Conservation (phyloP, 2,888 invertebrate genomes). For the Mimachlamys varia region DNA sequence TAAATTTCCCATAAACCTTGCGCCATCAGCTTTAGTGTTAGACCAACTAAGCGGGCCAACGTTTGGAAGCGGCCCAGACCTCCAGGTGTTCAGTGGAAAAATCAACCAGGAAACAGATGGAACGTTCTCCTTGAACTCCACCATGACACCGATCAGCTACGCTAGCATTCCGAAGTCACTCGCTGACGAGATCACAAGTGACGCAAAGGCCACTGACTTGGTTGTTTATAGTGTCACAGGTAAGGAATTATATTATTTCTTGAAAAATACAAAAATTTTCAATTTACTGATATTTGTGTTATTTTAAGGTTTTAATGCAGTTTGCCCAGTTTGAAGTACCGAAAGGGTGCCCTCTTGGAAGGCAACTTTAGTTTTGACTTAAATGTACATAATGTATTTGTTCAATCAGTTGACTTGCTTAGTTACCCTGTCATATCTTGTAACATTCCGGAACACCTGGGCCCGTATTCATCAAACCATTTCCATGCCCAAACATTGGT, state of each 20-base stretch:
- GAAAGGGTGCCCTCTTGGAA: too few species aligned
- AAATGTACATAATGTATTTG: too few species aligned
- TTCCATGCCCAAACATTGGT: too few species aligned
- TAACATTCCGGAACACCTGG: too few species aligned
- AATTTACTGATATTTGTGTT: too few species aligned
- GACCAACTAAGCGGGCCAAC: neutral
- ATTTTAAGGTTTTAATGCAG: too few species aligned
- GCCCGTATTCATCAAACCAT: too few species aligned
- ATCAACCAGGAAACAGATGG: neutral
- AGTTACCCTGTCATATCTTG: too few species aligned
- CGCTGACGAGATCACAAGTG: neutral
- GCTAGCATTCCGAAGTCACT: neutral
- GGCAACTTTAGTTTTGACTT: too few species aligned
- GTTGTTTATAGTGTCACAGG: neutral
- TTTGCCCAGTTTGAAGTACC: too few species aligned
- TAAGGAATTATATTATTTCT: neutral
- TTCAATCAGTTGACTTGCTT: too few species aligned
- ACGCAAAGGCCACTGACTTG: neutral
- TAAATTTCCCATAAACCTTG: neutral
- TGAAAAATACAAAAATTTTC: too few species aligned
- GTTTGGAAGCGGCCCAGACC: neutral
- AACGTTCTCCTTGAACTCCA: neutral
- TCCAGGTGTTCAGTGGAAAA: neutral
- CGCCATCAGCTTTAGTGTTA: neutral
- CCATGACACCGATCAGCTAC: neutral